Conservation (phyloP, 2,797 vertebrate species). For the Fratercula arctica region DNA sequence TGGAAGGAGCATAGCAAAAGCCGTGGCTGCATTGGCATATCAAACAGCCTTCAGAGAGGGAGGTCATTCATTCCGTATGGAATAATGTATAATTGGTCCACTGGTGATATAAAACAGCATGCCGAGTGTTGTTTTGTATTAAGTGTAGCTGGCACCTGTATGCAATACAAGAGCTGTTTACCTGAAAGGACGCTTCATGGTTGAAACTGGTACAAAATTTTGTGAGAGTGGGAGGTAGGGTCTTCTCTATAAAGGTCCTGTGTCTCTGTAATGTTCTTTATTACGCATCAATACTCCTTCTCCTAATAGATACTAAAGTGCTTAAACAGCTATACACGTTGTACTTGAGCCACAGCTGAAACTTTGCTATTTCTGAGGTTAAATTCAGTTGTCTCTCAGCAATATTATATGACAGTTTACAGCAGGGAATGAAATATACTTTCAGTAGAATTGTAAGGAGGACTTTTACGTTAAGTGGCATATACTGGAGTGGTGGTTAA, state of each 20-base stretch:
- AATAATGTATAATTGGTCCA: not conserved
- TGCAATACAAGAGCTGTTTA: not conserved
- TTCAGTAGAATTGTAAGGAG: not conserved
- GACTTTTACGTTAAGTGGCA: not conserved
- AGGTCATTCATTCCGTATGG: not conserved
- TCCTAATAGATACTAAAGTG: not conserved
- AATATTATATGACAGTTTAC: not conserved
- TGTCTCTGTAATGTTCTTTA: not conserved
- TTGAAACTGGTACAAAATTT: not conserved
- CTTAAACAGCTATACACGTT: not conserved
- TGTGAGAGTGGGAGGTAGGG: not conserved
- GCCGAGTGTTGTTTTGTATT: not conserved
- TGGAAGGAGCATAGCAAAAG: not conserved
- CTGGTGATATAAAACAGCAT: not conserved
- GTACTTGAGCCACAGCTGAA: not conserved
- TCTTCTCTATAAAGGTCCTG: not conserved
- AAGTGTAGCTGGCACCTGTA: not conserved
- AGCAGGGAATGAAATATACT: not conserved
- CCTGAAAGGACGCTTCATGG: not conserved
- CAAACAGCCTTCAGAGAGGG: not conserved
- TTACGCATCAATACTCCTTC: not conserved
- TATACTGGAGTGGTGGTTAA: not conserved
- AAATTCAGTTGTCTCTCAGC: not conserved
- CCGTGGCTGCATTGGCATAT: rapidly evolving
- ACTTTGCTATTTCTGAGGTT: not conserved